Conservation (phyloP, 2,797 vertebrate species). For the Myotis daubentonii region DNA sequence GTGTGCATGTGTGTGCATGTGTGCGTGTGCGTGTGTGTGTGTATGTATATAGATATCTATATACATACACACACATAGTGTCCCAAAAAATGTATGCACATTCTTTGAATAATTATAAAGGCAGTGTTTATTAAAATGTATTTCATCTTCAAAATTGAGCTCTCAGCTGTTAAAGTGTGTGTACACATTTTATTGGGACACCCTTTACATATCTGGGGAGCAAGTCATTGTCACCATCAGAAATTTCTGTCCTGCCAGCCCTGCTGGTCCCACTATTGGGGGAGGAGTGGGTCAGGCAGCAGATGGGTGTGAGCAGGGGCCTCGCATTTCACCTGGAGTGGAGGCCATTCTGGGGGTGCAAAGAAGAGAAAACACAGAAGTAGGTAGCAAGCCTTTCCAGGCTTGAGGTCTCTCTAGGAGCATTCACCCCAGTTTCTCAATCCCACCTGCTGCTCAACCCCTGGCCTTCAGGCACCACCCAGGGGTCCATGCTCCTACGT, state of each 20-base stretch:
- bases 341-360: not conserved
- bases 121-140: no score
- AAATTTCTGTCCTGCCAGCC: not conserved
- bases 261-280: not conserved
- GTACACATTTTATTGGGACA: no score
- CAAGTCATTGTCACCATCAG: not conserved
- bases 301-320: not conserved
- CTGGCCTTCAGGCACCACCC: not conserved
- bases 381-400: not conserved
- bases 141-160: no score
- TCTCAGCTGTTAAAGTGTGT: no score
- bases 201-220: not conserved
- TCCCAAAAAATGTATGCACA: no score
- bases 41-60: no score
- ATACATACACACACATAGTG: no score
- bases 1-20: rapidly evolving
- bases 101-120: no score
- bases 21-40: no score
- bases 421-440: not conserved
- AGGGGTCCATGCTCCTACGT: not conserved
- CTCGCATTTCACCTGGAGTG: not conserved
- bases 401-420: not conserved
- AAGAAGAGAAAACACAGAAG: not conserved
- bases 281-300: not conserved
- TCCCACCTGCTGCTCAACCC: not conserved